Evolutionary conservation across 1,140 invertebrate species (phyloP), one percentile per base, ranked within the genome.

Genomic region (Whitmania pigra): DNA sequence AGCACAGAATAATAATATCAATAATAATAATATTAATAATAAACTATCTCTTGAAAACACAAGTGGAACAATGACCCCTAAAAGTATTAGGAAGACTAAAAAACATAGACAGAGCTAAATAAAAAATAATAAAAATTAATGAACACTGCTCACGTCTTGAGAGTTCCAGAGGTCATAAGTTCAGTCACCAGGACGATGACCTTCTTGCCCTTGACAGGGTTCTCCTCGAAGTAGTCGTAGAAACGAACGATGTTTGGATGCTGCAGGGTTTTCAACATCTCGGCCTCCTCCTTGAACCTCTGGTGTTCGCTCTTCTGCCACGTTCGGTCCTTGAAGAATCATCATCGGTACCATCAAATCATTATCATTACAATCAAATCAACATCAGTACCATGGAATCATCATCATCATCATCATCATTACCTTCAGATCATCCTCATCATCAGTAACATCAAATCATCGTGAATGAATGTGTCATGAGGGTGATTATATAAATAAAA

Each of bases 231-330:
- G 82, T 97, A 99, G 82, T 99, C 97, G 85, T 97, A 99, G 85
- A 99, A 99, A 60, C 95, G 86, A 72, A 99, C 95, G 79, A 99
- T 99, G 84, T 99, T 99, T 43, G 95, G 94, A 86, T 99, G 96
- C 81, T 99, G 95, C 20, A 99, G 85, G 77, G 95, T 94, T 85
- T 99, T 99, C 74, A 99, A 84, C 96, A 99, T 98, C 84, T 99
- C 95, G 25, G 95, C 95, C 83, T 99, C 97, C 83, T 99, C 96
- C 53, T 94, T 88, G 84, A 99, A 99, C 73, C 96, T 85, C 77
- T 94, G 88, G 74, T 95, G 86, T 83, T 99, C 96, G 71, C 80
- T 82, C 77, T 86, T 87, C 74, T 85, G 86, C 79, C 87, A 82
- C 76, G 87, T 85, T 77, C 83, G 84, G 73, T 85, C 84, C 82